phyloP scores from a whole-genome alignment of 2,797 vertebrate species.

The Pseudochromis fuscus region DNA sequence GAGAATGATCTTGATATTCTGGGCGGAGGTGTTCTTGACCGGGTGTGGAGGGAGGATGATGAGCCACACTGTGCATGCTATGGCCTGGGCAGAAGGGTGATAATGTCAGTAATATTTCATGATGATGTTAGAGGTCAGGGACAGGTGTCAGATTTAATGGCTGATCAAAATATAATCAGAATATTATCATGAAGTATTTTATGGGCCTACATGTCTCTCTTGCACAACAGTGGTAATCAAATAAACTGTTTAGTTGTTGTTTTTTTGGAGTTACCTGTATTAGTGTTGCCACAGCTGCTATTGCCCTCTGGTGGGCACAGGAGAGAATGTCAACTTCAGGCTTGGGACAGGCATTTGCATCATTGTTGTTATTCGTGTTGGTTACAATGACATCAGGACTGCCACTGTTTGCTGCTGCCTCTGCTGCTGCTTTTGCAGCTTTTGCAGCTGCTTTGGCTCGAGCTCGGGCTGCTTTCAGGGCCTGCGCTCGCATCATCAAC shows the following conservation, averaged over 20 bases:
- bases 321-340: slow-evolving; percentile 76
- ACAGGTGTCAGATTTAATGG: neutral
- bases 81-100: slow-evolving; percentile 64
- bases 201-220: neutral
- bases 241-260: neutral
- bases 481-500: slow-evolving; percentile 87
- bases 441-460: slow-evolving; percentile 79
- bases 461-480: slow-evolving; percentile 75
- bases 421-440: slow-evolving; percentile 79
- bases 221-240: neutral
- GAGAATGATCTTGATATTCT: slow-evolving; percentile 90
- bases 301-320: slow-evolving; percentile 83
- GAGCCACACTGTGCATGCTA: slow-evolving; percentile 86
- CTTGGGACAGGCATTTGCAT: slow-evolving; percentile 29
- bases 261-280: slow-evolving; percentile 69
- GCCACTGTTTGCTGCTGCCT: slow-evolving; percentile 71
- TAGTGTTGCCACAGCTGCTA: slow-evolving; percentile 79
- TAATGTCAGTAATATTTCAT: neutral
- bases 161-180: too few relatives aligned
- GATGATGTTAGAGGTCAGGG: neutral
- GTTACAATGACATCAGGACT: slow-evolving; percentile 78
- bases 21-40: slow-evolving; percentile 87
- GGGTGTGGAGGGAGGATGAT: slow-evolving; percentile 83
- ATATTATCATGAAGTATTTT: neutral
- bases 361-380: slow-evolving; percentile 52